phyloP scores from a whole-genome alignment of 1,140 invertebrate genomes.

The Drosophila parabipectinata region DNA sequence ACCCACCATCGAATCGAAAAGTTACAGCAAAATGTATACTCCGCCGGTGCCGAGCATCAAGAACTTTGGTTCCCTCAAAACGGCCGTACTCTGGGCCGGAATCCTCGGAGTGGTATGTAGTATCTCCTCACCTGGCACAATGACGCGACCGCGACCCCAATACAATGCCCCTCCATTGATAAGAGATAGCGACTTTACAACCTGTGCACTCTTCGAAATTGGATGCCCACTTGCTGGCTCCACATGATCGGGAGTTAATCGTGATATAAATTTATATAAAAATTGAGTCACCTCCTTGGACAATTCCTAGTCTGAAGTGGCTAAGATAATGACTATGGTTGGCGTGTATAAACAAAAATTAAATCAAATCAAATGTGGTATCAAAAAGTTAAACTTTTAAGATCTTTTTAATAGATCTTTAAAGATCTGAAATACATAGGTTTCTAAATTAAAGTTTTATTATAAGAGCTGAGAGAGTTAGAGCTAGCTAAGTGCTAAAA shows the following conservation, averaged over 20 bases:
- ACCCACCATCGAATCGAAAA: conserved; percentile 4
- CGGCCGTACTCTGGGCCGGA: conserved; percentile 59
- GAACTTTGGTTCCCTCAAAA: conserved; percentile 60
- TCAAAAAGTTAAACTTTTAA: neutral
- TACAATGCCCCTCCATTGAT: conserved; percentile 12
- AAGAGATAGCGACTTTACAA: conserved; percentile 8
- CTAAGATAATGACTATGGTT: conserved; percentile 7
- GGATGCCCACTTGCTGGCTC: neutral
- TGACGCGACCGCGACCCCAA: conserved; percentile 44
- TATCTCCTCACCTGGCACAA: neutral
- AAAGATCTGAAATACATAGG: too few species aligned
- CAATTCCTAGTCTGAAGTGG: conserved; percentile 12
- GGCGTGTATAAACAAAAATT: conserved; percentile 30
- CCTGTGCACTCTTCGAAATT: conserved; percentile 28
- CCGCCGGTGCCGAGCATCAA: conserved; percentile 38
- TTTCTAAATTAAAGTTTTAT: too few species aligned
- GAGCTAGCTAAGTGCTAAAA: too few species aligned
- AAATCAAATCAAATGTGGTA: neutral
- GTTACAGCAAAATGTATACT: conserved; percentile 53
- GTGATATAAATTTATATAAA: conserved; percentile 3
- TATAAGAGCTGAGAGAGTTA: too few species aligned
- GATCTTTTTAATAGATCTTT: too few species aligned
- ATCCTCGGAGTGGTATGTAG: conserved; percentile 70
- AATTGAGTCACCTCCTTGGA: conserved; percentile 24
- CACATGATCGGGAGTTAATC: conserved; percentile 10